These are phyloP conservation scores for Drosophila sulfurigaster DNA, from an alignment of 1,140 invertebrate species.

Conservation along the genomic window DNA sequence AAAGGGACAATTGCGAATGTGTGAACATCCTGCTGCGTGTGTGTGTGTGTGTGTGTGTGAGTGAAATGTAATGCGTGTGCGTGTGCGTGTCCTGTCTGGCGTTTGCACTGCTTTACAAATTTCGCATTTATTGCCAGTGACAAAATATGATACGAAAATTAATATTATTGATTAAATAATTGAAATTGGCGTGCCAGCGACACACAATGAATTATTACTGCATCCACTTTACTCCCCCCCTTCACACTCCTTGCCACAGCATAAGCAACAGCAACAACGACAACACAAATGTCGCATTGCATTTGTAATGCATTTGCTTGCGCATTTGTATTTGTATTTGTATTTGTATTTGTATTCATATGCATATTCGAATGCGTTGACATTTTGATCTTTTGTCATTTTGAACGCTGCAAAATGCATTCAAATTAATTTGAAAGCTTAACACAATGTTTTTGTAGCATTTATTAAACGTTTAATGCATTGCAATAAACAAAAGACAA, in stretches of 20 bases:
- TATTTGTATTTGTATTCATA: conserved; percentile 14
- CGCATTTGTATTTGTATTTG: conserved; percentile 29
- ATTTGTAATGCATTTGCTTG: conserved; percentile 42
- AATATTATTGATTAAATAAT: conserved; percentile 85
- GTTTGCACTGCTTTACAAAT: conserved; percentile 75
- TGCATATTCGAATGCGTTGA: conserved; percentile 55
- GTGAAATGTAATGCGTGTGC: conserved; percentile 64
- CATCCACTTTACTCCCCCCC: not conserved
- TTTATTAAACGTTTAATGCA: not conserved
- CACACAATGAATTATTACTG: conserved; percentile 51
- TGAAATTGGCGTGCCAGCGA: conserved; percentile 75
- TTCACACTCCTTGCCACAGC: not conserved
- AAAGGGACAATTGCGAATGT: conserved; percentile 72
- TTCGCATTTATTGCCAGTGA: conserved; percentile 81
- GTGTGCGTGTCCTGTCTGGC: conserved; percentile 16
- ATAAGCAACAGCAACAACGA: conserved; percentile 16
- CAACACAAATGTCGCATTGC: conserved; percentile 42
- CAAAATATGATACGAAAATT: conserved; percentile 84
- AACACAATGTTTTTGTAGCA: not conserved
- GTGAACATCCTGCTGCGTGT: conserved; percentile 66
- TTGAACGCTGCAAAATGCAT: conserved; percentile 36
- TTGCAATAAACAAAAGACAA: not conserved
- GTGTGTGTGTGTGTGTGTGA: conserved; percentile 52
- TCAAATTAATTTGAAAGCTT: conserved; percentile 43
- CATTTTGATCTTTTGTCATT: conserved; percentile 42